A percentile compares a stretch with the other conserved stretches of the same genome.
These are phyloP conservation scores for Siniperca undulata DNA, from an alignment of 2,797 vertebrate genomes.

Conservation along the genomic window DNA sequence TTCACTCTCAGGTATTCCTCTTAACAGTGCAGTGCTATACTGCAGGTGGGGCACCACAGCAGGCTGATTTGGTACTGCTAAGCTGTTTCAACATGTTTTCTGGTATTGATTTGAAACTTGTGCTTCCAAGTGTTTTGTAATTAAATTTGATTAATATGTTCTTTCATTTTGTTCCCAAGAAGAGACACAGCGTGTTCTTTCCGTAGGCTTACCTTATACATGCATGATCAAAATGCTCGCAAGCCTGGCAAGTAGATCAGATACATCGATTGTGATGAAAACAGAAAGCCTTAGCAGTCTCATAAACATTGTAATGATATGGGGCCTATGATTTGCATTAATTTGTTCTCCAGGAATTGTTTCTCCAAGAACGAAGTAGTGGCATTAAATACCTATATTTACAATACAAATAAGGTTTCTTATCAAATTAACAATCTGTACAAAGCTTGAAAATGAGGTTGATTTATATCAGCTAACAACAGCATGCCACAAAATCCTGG, in stretches of 20 bases:
- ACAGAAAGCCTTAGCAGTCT: background rate
- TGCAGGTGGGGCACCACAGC: conserved; percentile 5
- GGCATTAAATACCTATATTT: background rate
- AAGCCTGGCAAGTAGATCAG: background rate
- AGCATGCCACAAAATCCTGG: conserved; percentile 59
- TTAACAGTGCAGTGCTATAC: background rate
- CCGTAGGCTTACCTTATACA: background rate
- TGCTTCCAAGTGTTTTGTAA: background rate
- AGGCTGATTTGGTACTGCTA: conserved; percentile 8
- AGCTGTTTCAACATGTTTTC: conserved; percentile 14
- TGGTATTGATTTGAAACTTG: conserved; percentile 9
- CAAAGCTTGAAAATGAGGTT: conserved; percentile 37
- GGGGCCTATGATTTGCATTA: background rate
- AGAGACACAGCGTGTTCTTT: background rate
- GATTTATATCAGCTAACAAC: conserved; percentile 49
- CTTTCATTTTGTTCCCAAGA: background rate
- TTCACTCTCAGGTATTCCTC: background rate
- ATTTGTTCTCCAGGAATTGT: background rate
- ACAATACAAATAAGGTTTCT: background rate
- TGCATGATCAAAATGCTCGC: background rate
- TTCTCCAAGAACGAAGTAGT: background rate
- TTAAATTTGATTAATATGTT: conserved; percentile 9
- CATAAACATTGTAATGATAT: background rate
- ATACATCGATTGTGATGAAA: background rate
- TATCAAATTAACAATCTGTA: background rate